A percentile compares a stretch with the other conserved stretches of the same genome.
Conservation (phyloP, 2,888 invertebrate genomes). For the Drosophila prolongata region DNA sequence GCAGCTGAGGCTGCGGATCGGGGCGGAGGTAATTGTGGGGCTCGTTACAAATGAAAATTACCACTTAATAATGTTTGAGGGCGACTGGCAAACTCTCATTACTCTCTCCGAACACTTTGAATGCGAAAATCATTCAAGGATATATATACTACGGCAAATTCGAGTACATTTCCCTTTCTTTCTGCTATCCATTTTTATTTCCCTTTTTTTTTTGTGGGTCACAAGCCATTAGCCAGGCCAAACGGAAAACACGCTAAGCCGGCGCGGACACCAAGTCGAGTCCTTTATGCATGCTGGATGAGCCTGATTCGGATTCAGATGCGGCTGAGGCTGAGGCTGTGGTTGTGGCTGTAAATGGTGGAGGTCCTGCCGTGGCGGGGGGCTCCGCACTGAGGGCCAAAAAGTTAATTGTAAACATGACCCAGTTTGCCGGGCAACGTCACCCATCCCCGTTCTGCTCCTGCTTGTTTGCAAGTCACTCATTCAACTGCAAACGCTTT, state of each 20-base stretch:
- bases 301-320: slow-evolving; percentile 47
- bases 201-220: slow-evolving; percentile 26
- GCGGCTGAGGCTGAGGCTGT: slow-evolving; percentile 48
- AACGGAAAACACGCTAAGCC: slow-evolving; percentile 56
- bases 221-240: slow-evolving; percentile 56
- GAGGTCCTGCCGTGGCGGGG: slow-evolving; percentile 7
- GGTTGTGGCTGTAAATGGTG: slow-evolving; percentile 35
- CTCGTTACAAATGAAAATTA: slow-evolving; percentile 79
- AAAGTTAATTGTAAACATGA: slow-evolving; percentile 80
- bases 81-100: slow-evolving; percentile 30
- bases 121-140: slow-evolving; percentile 51
- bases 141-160: slow-evolving; percentile 14
- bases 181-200: slow-evolving; percentile 18
- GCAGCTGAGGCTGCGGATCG: slow-evolving; percentile 16
- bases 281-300: slow-evolving; percentile 73
- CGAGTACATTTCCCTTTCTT: slow-evolving; percentile 16
- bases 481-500: slow-evolving; percentile 33
- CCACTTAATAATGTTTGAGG: slow-evolving; percentile 68
- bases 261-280: slow-evolving; percentile 32
- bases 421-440: slow-evolving; percentile 57
- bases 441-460: slow-evolving; percentile 16
- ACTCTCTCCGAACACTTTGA: slow-evolving; percentile 36
- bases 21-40: slow-evolving; percentile 45
- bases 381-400: slow-evolving; percentile 40
- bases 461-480: slow-evolving; percentile 32